These are phyloP conservation scores for Gisinianus flammeolus DNA, from an alignment of 2,888 invertebrate genomes.

Conservation along the genomic window DNA sequence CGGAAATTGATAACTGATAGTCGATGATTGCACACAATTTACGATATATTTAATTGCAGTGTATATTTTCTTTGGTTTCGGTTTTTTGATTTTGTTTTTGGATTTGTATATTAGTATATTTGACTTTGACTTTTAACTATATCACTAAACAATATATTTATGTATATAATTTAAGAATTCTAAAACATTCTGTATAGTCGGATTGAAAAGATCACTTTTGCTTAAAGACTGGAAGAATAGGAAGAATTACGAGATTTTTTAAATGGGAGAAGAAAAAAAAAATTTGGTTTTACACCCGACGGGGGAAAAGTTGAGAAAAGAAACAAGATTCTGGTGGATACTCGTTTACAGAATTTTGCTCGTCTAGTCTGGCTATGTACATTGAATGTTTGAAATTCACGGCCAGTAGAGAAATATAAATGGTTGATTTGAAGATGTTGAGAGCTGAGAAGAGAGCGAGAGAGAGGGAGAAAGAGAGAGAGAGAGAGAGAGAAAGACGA, in stretches of 20 bases:
- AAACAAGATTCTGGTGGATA: not conserved
- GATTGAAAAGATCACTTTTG: no score
- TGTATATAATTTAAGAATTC: no score
- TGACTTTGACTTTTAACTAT: not conserved
- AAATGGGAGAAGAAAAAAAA: no score
- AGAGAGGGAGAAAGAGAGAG: not conserved
- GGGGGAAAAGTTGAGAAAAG: not conserved
- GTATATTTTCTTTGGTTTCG: not conserved
- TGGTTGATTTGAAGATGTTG: not conserved
- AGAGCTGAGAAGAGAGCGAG: slow-evolving; percentile 9
- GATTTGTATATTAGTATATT: no score
- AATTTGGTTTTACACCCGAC: not conserved
- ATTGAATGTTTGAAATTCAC: not conserved
- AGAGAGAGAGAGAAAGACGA: slow-evolving; percentile 6
- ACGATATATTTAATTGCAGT: not conserved
- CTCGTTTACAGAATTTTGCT: not conserved
- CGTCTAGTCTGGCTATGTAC: slow-evolving; percentile 9
- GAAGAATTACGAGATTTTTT: no score
- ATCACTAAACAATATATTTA: no score
- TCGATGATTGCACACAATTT: not conserved
- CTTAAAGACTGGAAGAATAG: no score
- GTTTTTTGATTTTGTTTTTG: no score
- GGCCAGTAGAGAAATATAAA: slow-evolving; percentile 8
- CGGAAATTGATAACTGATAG: not conserved
- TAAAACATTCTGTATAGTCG: no score